phyloP scores from a whole-genome alignment of 2,113 vertebrate species.

The Craseonycteris thonglongyai region DNA sequence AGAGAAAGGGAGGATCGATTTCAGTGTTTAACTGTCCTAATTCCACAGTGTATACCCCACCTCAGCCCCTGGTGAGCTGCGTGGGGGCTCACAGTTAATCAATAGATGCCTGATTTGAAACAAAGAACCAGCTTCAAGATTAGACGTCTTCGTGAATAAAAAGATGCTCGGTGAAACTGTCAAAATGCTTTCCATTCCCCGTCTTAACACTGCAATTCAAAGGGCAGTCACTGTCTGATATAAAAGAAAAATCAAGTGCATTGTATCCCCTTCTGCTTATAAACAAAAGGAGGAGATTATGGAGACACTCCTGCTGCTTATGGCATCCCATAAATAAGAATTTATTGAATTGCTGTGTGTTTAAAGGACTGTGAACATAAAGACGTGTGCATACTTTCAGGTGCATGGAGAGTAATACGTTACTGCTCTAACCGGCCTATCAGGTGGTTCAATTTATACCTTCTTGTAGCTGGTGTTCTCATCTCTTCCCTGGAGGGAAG shows the following conservation, averaged over 20 bases:
- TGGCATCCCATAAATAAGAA: constrained; percentile 61
- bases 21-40: constrained; percentile 85
- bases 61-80: constrained; percentile 75
- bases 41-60: constrained; percentile 77
- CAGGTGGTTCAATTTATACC: not conserved
- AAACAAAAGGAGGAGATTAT: constrained; percentile 43
- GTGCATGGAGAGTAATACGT: not conserved
- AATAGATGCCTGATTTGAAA: constrained; percentile 83
- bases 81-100: constrained; percentile 78
- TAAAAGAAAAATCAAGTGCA: not conserved
- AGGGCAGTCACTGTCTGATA: constrained; percentile 26
- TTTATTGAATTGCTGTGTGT: constrained; percentile 54
- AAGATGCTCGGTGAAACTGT: constrained; percentile 75
- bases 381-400: constrained; percentile 49
- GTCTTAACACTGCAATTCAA: constrained; percentile 36
- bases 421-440: constrained; percentile 42
- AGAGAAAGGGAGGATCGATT: constrained; percentile 80
- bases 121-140: constrained; percentile 77
- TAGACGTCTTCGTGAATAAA: constrained; percentile 80
- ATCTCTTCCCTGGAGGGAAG: not conserved
- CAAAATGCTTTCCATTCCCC: constrained; percentile 69
- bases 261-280: constrained; percentile 38
- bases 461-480: not conserved
- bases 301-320: not conserved
- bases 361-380: constrained; percentile 56